These are phyloP conservation scores for Melitaea cinxia DNA, from an alignment of 1,140 invertebrate genomes.

Conservation along the genomic window DNA sequence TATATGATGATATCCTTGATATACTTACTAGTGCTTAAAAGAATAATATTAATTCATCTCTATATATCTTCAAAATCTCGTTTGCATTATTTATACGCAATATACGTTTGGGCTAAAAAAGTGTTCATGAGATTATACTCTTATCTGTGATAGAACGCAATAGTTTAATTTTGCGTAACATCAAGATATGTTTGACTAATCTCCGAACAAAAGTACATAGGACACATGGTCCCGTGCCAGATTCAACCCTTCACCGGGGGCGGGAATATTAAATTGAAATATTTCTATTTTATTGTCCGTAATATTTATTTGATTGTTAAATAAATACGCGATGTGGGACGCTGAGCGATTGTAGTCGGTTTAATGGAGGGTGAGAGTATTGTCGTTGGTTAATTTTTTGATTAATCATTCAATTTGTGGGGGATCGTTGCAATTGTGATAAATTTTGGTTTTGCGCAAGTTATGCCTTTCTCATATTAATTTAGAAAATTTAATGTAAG, in stretches of 20 bases:
- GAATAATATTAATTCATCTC: too few relatives aligned
- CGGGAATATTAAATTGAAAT: conserved; percentile 80
- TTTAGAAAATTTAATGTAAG: background rate
- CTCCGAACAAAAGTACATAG: conserved; percentile 59
- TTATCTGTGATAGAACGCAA: conserved; percentile 39
- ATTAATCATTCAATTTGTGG: conserved; percentile 74
- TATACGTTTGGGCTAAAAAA: background rate
- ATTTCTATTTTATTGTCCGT: conserved; percentile 80
- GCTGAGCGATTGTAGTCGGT: conserved; percentile 68
- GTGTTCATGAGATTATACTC: background rate
- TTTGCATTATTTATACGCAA: too few relatives aligned
- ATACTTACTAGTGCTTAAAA: too few relatives aligned
- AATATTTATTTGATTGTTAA: conserved; percentile 82
- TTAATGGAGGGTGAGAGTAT: conserved; percentile 68
- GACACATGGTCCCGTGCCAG: conserved; percentile 50
- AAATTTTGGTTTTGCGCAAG: conserved; percentile 49
- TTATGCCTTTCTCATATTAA: conserved; percentile 20
- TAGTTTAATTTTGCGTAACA: conserved; percentile 76
- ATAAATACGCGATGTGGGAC: conserved; percentile 79
- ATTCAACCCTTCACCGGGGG: conserved; percentile 74
- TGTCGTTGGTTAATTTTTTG: conserved; percentile 81
- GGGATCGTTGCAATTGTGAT: conserved; percentile 56
- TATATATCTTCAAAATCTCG: too few relatives aligned
- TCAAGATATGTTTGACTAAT: conserved; percentile 71
- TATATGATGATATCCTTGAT: too few relatives aligned